These are phyloP conservation scores for Phalanger gymnotis DNA, from an alignment of 2,797 vertebrate genomes.

Conservation along the genomic window DNA sequence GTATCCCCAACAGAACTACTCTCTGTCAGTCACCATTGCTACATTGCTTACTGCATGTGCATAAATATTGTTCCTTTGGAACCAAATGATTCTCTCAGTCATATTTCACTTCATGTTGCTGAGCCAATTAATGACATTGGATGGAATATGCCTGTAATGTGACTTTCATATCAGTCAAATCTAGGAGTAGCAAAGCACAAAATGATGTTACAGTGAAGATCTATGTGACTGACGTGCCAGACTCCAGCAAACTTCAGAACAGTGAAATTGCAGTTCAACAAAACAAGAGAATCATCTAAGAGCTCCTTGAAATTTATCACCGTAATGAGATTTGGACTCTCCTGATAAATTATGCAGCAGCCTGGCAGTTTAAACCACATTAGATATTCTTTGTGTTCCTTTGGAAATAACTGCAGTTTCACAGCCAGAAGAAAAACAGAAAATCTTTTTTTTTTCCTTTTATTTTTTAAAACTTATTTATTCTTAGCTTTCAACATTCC, in stretches of 20 bases:
- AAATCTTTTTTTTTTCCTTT: no score
- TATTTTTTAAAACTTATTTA: no score
- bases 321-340: neutral
- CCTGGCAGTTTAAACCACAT: conserved; percentile 35
- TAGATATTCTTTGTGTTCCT: conserved; percentile 1
- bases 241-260: conserved; percentile 19
- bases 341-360: conserved; percentile 22
- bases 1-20: neutral
- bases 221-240: neutral
- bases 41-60: conserved; percentile 5
- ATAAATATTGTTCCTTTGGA: neutral
- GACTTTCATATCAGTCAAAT: neutral
- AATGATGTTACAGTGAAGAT: conserved; percentile 7
- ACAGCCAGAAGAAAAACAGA: conserved; percentile 11
- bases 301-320: conserved; percentile 33
- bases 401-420: conserved; percentile 26
- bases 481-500: no score
- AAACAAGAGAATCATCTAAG: neutral
- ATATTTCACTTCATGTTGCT: neutral
- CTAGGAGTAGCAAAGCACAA: conserved; percentile 16
- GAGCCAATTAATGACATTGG: neutral
- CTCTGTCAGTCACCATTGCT: conserved; percentile 28
- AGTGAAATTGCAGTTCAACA: neutral
- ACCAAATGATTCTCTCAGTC: neutral
- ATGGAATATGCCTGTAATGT: neutral